A percentile compares a stretch with the other conserved stretches of the same genome.
These are phyloP conservation scores for Glaucomys volans DNA, from an alignment of 2,113 vertebrate species.

Conservation along the genomic window DNA sequence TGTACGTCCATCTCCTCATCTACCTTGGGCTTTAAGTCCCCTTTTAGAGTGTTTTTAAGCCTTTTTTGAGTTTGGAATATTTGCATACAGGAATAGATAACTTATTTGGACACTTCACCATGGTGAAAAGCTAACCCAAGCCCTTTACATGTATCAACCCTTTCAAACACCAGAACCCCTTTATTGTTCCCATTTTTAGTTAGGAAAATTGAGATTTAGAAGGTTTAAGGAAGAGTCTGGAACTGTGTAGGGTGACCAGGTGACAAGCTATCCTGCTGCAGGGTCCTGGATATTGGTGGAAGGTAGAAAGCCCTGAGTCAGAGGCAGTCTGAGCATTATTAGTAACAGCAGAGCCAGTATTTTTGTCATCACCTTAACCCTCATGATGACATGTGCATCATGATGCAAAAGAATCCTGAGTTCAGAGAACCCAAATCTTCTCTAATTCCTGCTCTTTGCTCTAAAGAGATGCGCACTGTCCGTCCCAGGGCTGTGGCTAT, in stretches of 20 bases:
- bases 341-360: neutral
- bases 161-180: neutral
- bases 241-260: neutral
- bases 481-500: neutral
- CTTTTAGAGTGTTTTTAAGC: neutral
- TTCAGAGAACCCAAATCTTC: neutral
- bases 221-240: neutral
- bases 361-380: neutral
- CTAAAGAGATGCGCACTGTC: neutral
- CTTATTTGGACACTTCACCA: neutral
- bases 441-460: neutral
- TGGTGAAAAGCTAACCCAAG: neutral
- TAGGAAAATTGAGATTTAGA: neutral
- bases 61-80: conserved; percentile 11
- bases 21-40: neutral
- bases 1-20: neutral
- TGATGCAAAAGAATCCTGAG: neutral
- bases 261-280: neutral
- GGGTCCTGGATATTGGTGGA: neutral
- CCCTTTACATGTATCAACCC: neutral
- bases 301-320: neutral
- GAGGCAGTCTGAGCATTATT: neutral
- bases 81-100: neutral
- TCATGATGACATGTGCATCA: neutral
- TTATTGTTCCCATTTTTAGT: neutral